Percentiles rank a stretch among this genome's conserved stretches.
Evolutionary conservation across 2,888 invertebrate species (phyloP).

Genomic region (Stenolophus ochropezus): DNA sequence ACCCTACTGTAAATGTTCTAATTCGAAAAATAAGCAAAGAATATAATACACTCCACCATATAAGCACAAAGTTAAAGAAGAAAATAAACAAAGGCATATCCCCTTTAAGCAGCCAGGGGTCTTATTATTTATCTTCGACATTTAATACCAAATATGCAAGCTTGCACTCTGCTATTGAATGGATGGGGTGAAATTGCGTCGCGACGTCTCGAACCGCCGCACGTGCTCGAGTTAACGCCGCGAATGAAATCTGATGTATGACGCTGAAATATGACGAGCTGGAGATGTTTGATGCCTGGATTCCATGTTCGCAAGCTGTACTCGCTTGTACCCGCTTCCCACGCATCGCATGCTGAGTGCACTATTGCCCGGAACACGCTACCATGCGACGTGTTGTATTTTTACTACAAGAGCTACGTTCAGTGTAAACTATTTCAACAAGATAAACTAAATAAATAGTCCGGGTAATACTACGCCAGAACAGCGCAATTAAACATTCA

Average conservation of each 20-base stretch:
- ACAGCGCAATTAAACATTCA: neutral
- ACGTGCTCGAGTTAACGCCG: constrained; percentile 49
- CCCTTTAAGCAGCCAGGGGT: neutral
- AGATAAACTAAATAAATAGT: neutral
- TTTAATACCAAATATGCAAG: neutral
- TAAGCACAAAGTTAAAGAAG: too few species aligned
- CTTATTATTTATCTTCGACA: neutral
- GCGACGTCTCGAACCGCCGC: constrained; percentile 32
- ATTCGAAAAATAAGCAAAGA: too few species aligned
- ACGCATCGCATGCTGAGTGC: neutral
- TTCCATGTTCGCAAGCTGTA: neutral
- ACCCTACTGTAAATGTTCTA: too few species aligned
- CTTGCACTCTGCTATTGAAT: neutral
- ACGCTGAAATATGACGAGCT: constrained; percentile 20
- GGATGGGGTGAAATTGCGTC: neutral
- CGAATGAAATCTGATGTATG: constrained; percentile 51
- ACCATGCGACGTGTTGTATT: neutral
- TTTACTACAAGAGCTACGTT: neutral
- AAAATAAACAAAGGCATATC: neutral
- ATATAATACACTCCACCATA: too few species aligned
- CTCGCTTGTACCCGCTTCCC: neutral
- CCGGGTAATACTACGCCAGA: neutral
- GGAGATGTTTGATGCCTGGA: constrained; percentile 3
- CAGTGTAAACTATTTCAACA: neutral
- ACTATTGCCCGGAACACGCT: neutral